Evolutionary conservation across 64 coral and sea anemone species (phyloP).

Genomic region (Pocillopora damicornis): DNA sequence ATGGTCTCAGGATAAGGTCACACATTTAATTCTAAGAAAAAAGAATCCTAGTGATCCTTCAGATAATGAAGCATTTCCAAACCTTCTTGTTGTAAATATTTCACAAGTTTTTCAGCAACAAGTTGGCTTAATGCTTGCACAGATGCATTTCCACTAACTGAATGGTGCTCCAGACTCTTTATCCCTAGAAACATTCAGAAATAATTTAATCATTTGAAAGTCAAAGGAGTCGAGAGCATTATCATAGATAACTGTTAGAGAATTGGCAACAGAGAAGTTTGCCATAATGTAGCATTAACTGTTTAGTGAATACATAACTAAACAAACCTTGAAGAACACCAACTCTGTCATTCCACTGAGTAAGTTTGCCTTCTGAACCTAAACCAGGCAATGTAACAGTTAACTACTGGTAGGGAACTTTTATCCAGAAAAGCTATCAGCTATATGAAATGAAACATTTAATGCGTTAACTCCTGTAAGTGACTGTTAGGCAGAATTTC

Average conservation of each 20-base stretch:
- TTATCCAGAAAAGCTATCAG: not conserved
- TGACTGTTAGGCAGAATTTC: too few species aligned
- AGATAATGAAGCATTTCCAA: not conserved
- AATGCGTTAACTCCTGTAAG: too few species aligned
- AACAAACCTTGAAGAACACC: constrained; percentile 69
- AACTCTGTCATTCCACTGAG: constrained; percentile 88
- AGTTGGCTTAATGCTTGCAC: constrained; percentile 65
- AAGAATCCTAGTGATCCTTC: not conserved
- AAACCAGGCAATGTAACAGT: not conserved
- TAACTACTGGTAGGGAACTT: not conserved
- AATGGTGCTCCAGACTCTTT: constrained; percentile 66
- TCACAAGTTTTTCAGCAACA: constrained; percentile 72
- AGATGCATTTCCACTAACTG: constrained; percentile 69
- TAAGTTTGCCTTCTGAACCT: constrained; percentile 97
- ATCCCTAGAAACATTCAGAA: constrained; percentile 47
- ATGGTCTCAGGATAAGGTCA: too few species aligned
- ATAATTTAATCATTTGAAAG: too few species aligned
- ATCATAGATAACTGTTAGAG: too few species aligned
- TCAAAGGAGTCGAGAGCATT: too few species aligned
- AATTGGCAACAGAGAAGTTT: too few species aligned
- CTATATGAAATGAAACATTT: not conserved
- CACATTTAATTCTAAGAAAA: too few species aligned
- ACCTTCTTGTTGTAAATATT: constrained; percentile 97
- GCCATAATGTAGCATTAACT: too few species aligned
- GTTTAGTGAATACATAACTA: not conserved